These are phyloP conservation scores for Myocastor coypus DNA, from an alignment of 2,113 vertebrate genomes.

Conservation along the genomic window DNA sequence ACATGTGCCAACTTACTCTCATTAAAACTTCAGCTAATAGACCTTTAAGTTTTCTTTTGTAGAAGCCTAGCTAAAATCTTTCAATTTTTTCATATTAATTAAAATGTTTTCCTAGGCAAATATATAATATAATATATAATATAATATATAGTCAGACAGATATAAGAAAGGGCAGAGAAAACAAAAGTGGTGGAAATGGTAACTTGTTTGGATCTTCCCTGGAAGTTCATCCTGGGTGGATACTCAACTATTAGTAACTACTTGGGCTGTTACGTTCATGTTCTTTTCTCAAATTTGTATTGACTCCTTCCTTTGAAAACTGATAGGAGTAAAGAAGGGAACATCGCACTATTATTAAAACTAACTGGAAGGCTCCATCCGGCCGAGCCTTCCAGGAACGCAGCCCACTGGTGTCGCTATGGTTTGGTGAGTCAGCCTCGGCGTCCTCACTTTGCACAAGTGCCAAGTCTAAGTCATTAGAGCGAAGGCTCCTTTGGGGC, in stretches of 20 bases:
- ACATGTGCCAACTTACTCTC: constrained; percentile 44
- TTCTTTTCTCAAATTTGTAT: constrained; percentile 29
- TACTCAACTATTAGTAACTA: constrained; percentile 12
- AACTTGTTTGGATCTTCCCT: not conserved
- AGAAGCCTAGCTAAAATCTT: constrained; percentile 64
- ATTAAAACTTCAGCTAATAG: constrained; percentile 54
- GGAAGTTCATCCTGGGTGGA: not conserved
- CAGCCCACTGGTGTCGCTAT: constrained; percentile 66
- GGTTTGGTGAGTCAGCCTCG: constrained; percentile 75
- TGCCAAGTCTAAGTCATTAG: constrained; percentile 73
- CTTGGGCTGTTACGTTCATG: constrained; percentile 13
- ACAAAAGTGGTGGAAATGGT: not conserved
- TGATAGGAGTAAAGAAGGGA: constrained; percentile 56
- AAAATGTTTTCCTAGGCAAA: constrained; percentile 50
- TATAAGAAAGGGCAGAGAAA: not conserved
- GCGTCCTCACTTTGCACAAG: constrained; percentile 65
- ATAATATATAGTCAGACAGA: not conserved
- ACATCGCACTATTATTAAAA: constrained; percentile 63
- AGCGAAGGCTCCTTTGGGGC: constrained; percentile 49
- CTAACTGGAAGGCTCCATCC: constrained; percentile 74
- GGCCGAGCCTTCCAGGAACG: constrained; percentile 72
- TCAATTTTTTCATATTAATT: constrained; percentile 70
- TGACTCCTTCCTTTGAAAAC: constrained; percentile 26
- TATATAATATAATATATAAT: not conserved
- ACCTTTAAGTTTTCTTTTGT: not conserved